Evolutionary conservation across 2,888 invertebrate species (phyloP), one percentile per base, ranked within the genome.

Genomic region (Arge pagana): DNA sequence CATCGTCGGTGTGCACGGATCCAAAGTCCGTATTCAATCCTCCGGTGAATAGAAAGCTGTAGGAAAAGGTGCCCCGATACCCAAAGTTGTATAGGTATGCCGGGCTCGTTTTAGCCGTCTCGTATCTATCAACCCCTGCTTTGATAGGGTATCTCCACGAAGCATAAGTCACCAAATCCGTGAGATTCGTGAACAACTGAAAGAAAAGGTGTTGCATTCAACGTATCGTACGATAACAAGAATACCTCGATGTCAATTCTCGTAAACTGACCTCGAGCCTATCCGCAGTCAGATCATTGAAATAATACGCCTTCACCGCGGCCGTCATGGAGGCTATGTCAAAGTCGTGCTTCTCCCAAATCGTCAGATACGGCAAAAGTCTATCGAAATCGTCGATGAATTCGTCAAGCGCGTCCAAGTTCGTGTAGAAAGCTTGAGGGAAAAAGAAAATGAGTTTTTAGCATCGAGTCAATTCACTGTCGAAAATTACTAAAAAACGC

Each of bases 1-100:
- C 60, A 43, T 82, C 81, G 55, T 81, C 80, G 1, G 78, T 78
- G 56, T 81, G 81, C 30, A 77, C 72, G 3, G 79, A 76, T 8
- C 80, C 62, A 13, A 56, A 11, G 8, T 57, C 43, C 0, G 15
- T n/a, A 21, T 55, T 52, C 3, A 33, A 21, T 1, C 49, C 18
- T 2, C 30, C 37, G 2, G 30, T 10, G 1, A 49, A 2, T 4
- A 1, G 4, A 7, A 36, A 23, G 11, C 57, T 54, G 6, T 23
- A 6, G 26, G 59, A 61, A 13, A 52, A 43, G 1, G 50, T 51
- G 4, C 62, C 62, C 1, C 53, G 54, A 52, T 62, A 65, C 4
- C 50, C 48, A 40, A 58, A 65, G 4, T 26, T 21, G 35, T 60
- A 61, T 23, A 50, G 40, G 19, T 58, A 63, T 23, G 41, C 37